Evolutionary conservation across 92 coral and sea anemone genomes (phyloP).

Genomic region (Epizoanthus illoricatus): DNA sequence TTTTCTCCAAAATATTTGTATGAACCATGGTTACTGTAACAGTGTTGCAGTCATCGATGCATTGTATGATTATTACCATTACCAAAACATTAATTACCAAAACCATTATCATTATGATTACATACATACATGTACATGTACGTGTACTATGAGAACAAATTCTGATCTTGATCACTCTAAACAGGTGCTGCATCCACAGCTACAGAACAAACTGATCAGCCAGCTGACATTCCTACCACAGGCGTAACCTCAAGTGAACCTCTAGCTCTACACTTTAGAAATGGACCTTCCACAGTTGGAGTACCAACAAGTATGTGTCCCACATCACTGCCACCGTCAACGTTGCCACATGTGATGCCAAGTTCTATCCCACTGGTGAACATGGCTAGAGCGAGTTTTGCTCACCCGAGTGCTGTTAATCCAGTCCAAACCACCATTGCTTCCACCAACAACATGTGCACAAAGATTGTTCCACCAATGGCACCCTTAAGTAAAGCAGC

Average conservation of each 20-base stretch:
- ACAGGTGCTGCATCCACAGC: constrained; percentile 6
- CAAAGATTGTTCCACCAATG: background rate
- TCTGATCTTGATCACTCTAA: background rate
- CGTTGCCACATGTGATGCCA: constrained; percentile 4
- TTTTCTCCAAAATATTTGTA: too few species aligned
- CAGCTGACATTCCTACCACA: background rate
- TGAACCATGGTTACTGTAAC: too few species aligned
- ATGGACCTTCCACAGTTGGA: constrained; percentile 8
- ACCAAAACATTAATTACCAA: too few species aligned
- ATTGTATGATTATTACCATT: too few species aligned
- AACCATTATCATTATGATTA: too few species aligned
- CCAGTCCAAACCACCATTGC: background rate
- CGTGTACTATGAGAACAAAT: background rate
- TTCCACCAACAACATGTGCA: background rate
- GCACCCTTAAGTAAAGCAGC: background rate
- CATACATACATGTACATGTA: too few species aligned
- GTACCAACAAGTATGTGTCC: background rate
- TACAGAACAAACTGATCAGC: background rate
- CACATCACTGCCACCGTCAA: constrained; percentile 1
- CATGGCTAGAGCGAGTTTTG: constrained; percentile 19
- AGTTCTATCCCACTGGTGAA: constrained; percentile 17
- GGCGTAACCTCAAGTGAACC: background rate
- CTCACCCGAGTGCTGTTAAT: background rate
- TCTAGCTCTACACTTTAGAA: background rate
- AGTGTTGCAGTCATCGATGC: too few species aligned